Base-by-base conservation (phyloP, 2,113 vertebrate species). In the Daubentonia madagascariensis region DNA sequence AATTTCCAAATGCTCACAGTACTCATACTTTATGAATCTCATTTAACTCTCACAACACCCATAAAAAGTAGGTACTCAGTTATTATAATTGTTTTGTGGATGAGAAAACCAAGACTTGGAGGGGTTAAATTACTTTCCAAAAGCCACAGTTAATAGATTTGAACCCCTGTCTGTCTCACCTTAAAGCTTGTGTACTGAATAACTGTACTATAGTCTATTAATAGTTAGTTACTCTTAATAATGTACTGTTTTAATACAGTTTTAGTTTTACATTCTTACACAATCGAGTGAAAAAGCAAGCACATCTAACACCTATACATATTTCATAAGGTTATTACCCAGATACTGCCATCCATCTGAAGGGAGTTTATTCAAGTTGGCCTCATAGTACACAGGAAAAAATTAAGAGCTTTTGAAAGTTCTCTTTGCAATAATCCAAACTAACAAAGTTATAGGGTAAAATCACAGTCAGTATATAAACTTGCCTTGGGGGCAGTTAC, bases 181-280 rank as follows among this genome's bases (percentile, higher is more conserved):
- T 94, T 70, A 96, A 92, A 94, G 25, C 1, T 4, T 76, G 16
- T 78, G 11, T n/a, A 88, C 72, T 85, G 73, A 93, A 75, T 91
- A 84, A 78, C 22, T 85, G 30, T 59, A 43, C 52, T 68, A 43
- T 86, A 25, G 9, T 50, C 52, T 89, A 83, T 54, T 50, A 96
- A 94, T 97, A 89, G 48, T 89, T 83, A 85, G 57, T 87, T 72
- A 57, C 37, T 86, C 48, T 91, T 87, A 61, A 89, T 85, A 95
- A 83, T 89, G 79, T 84, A 80, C 63, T 85, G 32, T 90, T 89
- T 89, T 80, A 54, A 48, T 59, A 76, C 0, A 43, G 45, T 78
- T 92, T 89, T 79, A 70, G n/a, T 87, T 97, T 89, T 63, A 68
- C 22, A 81, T 70, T 87, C 57, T 93, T 70, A 79, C 2, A n/a